These are phyloP conservation scores for Diplodus sargus DNA, from an alignment of 2,797 vertebrate genomes.

Conservation along the genomic window DNA sequence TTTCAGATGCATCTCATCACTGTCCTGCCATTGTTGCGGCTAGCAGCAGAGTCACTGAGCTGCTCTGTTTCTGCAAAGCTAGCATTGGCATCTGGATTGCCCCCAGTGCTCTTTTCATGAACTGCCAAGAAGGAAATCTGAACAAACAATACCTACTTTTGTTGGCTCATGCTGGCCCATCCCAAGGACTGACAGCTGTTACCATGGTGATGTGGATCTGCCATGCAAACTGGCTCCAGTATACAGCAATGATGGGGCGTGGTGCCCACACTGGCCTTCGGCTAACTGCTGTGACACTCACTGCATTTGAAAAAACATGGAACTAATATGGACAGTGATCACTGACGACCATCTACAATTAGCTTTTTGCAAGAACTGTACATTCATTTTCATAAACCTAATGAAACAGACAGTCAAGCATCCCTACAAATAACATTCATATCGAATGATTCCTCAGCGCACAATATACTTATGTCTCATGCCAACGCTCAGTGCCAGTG, in stretches of 20 bases:
- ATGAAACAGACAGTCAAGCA: neutral
- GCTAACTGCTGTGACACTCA: conserved; percentile 3
- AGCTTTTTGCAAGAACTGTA: neutral
- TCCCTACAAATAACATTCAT: neutral
- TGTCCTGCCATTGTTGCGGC: conserved; percentile 61
- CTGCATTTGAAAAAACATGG: neutral
- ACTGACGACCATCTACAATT: neutral
- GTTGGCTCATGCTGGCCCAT: conserved; percentile 74
- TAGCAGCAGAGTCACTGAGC: conserved; percentile 74
- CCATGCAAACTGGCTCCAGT: conserved; percentile 55
- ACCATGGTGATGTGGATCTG: conserved; percentile 68
- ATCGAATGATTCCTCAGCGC: neutral
- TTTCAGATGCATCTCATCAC: conserved; percentile 47
- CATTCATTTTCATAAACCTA: neutral
- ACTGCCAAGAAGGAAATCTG: conserved; percentile 78
- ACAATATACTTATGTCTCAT: neutral
- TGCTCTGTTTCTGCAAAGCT: conserved; percentile 76
- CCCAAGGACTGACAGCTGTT: conserved; percentile 70
- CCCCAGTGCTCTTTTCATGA: conserved; percentile 82
- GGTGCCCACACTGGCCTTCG: conserved; percentile 15
- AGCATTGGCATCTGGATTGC: conserved; percentile 72
- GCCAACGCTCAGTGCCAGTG: neutral
- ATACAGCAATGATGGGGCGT: conserved; percentile 35
- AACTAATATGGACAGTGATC: neutral
- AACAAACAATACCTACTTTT: conserved; percentile 83